These are phyloP conservation scores for Platycheirus albimanus DNA, from an alignment of 2,888 invertebrate genomes.

Conservation along the genomic window DNA sequence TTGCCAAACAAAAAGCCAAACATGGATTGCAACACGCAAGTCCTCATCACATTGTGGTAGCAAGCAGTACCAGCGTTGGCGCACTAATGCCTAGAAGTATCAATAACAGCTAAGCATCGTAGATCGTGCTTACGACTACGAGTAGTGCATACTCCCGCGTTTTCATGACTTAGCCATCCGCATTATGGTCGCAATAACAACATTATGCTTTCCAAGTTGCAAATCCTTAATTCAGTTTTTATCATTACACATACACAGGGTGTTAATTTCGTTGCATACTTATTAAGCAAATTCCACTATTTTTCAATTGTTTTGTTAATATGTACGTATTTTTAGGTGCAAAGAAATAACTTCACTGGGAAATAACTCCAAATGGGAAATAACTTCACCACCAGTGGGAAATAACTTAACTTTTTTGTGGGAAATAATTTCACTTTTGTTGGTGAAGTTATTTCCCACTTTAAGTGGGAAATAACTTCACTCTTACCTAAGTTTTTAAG, in stretches of 20 bases:
- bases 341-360: no score
- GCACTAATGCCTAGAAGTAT: neutral
- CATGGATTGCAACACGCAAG: constrained; percentile 73
- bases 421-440: no score
- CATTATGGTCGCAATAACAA: constrained; percentile 58
- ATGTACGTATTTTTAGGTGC: no score
- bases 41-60: constrained; percentile 39
- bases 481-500: no score
- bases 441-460: no score
- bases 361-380: no score
- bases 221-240: constrained; percentile 72
- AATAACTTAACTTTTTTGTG: no score
- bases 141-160: constrained; percentile 56
- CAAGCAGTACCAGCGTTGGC: neutral
- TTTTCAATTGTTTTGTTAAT: constrained; percentile 70
- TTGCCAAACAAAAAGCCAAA: constrained; percentile 69
- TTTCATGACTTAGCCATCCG: constrained; percentile 43
- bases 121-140: constrained; percentile 14
- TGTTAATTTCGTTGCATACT: constrained; percentile 72
- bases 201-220: constrained; percentile 18
- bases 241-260: constrained; percentile 50
- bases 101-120: constrained; percentile 5
- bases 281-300: constrained; percentile 63
- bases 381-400: no score
- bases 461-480: no score